These are phyloP conservation scores for Nipponacmea schrenckii DNA, from an alignment of 2,888 invertebrate genomes.

Conservation along the genomic window DNA sequence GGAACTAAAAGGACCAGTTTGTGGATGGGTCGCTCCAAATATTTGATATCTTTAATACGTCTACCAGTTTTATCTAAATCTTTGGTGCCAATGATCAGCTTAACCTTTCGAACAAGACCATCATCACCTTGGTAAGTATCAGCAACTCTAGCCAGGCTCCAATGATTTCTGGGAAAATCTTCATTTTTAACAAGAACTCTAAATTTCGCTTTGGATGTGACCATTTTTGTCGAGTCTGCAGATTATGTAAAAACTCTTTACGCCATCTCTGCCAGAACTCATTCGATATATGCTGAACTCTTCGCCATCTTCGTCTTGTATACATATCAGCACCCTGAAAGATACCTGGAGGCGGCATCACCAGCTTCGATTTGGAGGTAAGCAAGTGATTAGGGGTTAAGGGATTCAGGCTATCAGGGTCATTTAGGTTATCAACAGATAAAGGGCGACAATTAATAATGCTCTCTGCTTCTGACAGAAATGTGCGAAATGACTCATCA, in stretches of 20 bases:
- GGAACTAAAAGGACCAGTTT: background rate
- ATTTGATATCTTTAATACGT: too few relatives aligned
- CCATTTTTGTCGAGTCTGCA: slow-evolving; percentile 23
- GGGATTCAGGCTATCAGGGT: slow-evolving; percentile 20
- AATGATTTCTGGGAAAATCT: slow-evolving; percentile 8
- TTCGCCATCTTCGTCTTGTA: slow-evolving; percentile 10
- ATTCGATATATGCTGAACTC: slow-evolving; percentile 17
- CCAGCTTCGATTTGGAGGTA: background rate
- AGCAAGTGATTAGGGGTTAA: slow-evolving; percentile 33
- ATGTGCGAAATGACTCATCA: slow-evolving; percentile 29
- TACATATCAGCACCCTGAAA: slow-evolving; percentile 13
- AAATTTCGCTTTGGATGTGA: background rate
- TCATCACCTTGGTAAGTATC: slow-evolving; percentile 15
- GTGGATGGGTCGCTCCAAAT: background rate
- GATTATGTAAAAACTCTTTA: slow-evolving; percentile 11
- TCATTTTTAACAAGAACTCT: slow-evolving; percentile 14
- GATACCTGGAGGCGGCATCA: slow-evolving; percentile 11
- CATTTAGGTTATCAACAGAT: slow-evolving; percentile 21
- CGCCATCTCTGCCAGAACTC: slow-evolving; percentile 18
- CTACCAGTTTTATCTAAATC: slow-evolving; percentile 8
- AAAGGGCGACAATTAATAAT: slow-evolving; percentile 34
- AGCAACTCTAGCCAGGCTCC: slow-evolving; percentile 11
- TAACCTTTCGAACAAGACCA: slow-evolving; percentile 11
- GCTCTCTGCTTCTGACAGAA: slow-evolving; percentile 32
- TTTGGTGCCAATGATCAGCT: background rate